A percentile compares a stretch with the other conserved stretches of the same genome.
Conservation (phyloP, 2,888 invertebrate species). For the Hoplodrina ambigua region DNA sequence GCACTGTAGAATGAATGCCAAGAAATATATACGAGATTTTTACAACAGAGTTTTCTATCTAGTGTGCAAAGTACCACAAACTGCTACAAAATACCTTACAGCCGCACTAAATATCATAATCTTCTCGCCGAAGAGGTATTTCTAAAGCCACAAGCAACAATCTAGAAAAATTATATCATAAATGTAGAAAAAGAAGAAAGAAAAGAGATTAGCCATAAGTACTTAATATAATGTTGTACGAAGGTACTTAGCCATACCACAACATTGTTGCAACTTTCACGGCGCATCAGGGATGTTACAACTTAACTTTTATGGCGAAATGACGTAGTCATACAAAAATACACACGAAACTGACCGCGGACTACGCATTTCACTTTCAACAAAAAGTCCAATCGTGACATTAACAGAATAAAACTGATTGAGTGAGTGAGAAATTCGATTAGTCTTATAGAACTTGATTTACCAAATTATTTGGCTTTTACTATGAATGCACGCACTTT, state of each 20-base stretch:
- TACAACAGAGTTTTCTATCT: not conserved
- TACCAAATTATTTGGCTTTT: slow-evolving; percentile 41
- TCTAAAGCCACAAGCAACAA: slow-evolving; percentile 35
- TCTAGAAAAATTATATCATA: slow-evolving; percentile 44
- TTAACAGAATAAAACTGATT: slow-evolving; percentile 47
- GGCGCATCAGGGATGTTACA: slow-evolving; percentile 49
- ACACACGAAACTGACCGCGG: slow-evolving; percentile 40
- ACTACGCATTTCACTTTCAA: slow-evolving; percentile 63
- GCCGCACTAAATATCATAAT: slow-evolving; percentile 42
- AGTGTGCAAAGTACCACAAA: slow-evolving; percentile 27
- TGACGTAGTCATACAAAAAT: slow-evolving; percentile 49
- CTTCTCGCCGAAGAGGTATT: slow-evolving; percentile 16
- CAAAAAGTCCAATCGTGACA: slow-evolving; percentile 61
- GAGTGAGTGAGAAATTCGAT: slow-evolving; percentile 58
- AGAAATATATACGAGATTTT: not conserved
- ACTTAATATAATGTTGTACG: slow-evolving; percentile 43
- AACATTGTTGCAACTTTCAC: slow-evolving; percentile 52
- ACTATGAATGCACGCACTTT: slow-evolving; percentile 17
- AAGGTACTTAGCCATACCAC: slow-evolving; percentile 35
- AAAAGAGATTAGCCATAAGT: slow-evolving; percentile 39
- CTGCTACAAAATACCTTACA: slow-evolving; percentile 23
- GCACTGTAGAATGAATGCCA: not conserved
- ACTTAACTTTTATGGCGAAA: slow-evolving; percentile 42
- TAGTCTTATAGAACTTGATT: slow-evolving; percentile 47
- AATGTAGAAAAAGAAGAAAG: slow-evolving; percentile 40